Conservation (phyloP, 2,888 invertebrate genomes). For the Chalcis sispes region DNA sequence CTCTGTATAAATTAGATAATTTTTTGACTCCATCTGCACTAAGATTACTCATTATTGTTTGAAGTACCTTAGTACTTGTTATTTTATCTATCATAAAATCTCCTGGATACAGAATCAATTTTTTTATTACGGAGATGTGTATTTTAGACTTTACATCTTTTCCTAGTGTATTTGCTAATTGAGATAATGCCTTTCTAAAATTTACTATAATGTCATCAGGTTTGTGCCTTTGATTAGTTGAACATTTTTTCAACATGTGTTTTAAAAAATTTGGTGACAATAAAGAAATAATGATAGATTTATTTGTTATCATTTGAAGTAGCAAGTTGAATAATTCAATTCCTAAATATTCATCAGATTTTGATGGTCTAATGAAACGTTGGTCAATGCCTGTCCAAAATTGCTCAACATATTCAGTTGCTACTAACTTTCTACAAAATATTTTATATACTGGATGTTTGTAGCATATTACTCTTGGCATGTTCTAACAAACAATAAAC, state of each 20-base stretch:
- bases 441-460: conserved; percentile 83
- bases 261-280: conserved; percentile 82
- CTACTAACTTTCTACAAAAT: conserved; percentile 78
- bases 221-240: conserved; percentile 79
- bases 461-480: conserved; percentile 79
- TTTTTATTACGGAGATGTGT: conserved; percentile 80
- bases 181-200: conserved; percentile 79
- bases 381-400: conserved; percentile 80
- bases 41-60: conserved; percentile 81
- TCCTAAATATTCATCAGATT: conserved; percentile 80
- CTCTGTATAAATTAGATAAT: conserved; percentile 80
- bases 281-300: conserved; percentile 78
- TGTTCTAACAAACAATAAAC: conserved; percentile 75
- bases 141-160: conserved; percentile 77
- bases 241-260: conserved; percentile 81
- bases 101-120: conserved; percentile 83
- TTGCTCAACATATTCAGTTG: conserved; percentile 77
- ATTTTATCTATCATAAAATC: conserved; percentile 86
- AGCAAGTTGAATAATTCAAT: conserved; percentile 80
- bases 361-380: conserved; percentile 77
- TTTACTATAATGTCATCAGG: conserved; percentile 79
- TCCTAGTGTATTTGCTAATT: conserved; percentile 77
- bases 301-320: conserved; percentile 77
- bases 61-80: conserved; percentile 82
- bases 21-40: conserved; percentile 81